Evolutionary conservation across 2,113 vertebrate species (phyloP).

Genomic region (Neolamprologus toae): DNA sequence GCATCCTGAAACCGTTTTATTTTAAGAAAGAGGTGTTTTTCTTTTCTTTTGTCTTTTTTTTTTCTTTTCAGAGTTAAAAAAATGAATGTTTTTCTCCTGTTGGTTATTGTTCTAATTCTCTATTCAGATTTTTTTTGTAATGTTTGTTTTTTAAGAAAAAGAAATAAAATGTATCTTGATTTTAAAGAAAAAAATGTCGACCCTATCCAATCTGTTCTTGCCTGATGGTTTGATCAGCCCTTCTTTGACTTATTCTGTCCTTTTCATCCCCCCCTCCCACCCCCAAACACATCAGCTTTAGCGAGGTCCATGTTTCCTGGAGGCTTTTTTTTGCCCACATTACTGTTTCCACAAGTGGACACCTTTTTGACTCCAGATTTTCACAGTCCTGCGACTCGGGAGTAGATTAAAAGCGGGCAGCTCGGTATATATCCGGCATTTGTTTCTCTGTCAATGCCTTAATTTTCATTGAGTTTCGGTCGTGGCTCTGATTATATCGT

Average conservation of each 20-base stretch:
- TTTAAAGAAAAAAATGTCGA: conserved; percentile 67
- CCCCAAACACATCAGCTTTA: not conserved
- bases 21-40: conserved; percentile 27
- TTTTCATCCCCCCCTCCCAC: accelerated
- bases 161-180: conserved; percentile 81
- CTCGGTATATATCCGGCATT: conserved; percentile 12
- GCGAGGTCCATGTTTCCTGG: not conserved
- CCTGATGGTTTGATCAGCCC: conserved; percentile 1
- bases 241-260: not conserved
- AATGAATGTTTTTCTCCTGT: conserved; percentile 56
- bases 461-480: conserved; percentile 32
- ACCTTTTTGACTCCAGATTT: not conserved
- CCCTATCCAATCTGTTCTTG: conserved; percentile 62
- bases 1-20: conserved; percentile 28
- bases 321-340: not conserved
- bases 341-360: not conserved
- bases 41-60: not conserved
- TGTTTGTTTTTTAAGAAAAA: conserved; percentile 80
- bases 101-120: conserved; percentile 70
- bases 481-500: not conserved
- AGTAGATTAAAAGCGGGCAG: not conserved
- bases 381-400: not conserved
- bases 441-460: conserved; percentile 58
- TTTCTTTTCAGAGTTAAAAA: conserved; percentile 25
- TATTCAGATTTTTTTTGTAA: conserved; percentile 77